Base-by-base conservation (phyloP, 2,113 vertebrate genomes). In the Datnioides undecimradiatus region DNA sequence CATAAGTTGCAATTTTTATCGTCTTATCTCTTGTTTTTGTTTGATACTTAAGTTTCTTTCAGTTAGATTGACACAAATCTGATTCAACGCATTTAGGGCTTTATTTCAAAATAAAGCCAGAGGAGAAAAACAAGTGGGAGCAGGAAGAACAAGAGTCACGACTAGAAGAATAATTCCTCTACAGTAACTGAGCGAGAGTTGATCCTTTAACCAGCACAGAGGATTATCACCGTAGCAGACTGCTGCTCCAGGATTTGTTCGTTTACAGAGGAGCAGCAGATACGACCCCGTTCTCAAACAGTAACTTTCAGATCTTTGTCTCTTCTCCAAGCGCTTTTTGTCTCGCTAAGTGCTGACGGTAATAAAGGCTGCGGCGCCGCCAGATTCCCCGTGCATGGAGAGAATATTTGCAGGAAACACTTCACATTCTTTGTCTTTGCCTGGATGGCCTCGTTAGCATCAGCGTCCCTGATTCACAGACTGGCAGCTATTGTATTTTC, bases 151-250 rank as follows among this genome's bases (percentile, higher is more conserved):
- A 54, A 4, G 49, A 46, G 23, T 51, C n/a, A 57, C 0, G 11
- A 31, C 36, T 23, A 31, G 17, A 58, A 7, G n/a, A 59, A 45
- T 9, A 12, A 48, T 25, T 51, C 19, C 19, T 13, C 46, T 11
- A 36, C 16, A 40, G 29, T 43, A 25, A 4, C 9, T 36, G 31
- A 23, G 57, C 12, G 27, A 62, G 21, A 41, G 59, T 23, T 31
- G 60, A 64, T 73, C 27, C 63, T 73, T 41, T 23, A 31, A 69
- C 43, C n/a, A 31, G 36, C 17, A 0, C 19, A 25, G 45, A 48
- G 46, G 79, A 71, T 79, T 66, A 71, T 68, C 33, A 23, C 41
- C 1, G 60, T 40, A 41, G 45, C 71, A 71, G 51, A 33, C 12
- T 9, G 46, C 54, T 19, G 59, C 48, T 65, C 14, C 2, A 58